A percentile compares a stretch with the other conserved stretches of the same genome.
Conservation (phyloP, 1,140 invertebrate species). For the Chymomyza costata region DNA sequence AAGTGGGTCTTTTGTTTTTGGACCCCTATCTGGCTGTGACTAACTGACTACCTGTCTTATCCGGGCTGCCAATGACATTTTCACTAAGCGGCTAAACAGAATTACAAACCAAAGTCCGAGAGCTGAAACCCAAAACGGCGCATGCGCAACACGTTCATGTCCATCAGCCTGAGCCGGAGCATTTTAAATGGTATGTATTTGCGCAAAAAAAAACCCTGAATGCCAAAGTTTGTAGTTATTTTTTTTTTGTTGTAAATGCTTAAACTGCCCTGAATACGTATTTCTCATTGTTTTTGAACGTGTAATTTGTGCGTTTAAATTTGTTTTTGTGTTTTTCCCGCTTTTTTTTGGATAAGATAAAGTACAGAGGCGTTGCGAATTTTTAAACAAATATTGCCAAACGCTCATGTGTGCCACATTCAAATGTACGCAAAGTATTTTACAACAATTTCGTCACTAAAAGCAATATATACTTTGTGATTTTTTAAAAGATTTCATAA, state of each 20-base stretch:
- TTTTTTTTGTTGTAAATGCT: too few relatives aligned
- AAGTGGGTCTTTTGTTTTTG: conserved; percentile 29
- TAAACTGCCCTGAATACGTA: conserved; percentile 70
- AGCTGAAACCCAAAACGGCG: conserved; percentile 49
- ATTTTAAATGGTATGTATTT: conserved; percentile 65
- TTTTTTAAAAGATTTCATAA: too few relatives aligned
- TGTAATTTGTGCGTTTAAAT: conserved; percentile 39
- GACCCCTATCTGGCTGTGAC: conserved; percentile 10
- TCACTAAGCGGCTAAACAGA: conserved; percentile 51
- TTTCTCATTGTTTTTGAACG: conserved; percentile 57
- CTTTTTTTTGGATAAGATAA: too few relatives aligned
- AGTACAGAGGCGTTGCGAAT: too few relatives aligned
- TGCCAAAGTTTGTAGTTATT: conserved; percentile 60
- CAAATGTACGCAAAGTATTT: too few relatives aligned
- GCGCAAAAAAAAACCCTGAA: conserved; percentile 66
- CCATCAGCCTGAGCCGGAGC: conserved; percentile 25
- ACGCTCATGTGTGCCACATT: conserved; percentile 33
- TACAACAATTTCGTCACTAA: too few relatives aligned
- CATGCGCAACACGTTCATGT: conserved; percentile 68
- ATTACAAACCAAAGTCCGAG: conserved; percentile 42
- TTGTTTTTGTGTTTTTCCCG: conserved; percentile 10
- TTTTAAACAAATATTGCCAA: conserved; percentile 7
- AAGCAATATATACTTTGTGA: too few relatives aligned
- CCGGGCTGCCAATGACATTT: conserved; percentile 69
- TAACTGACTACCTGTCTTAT: conserved; percentile 22